These are phyloP conservation scores for Neolamprologus ventralis DNA, from an alignment of 2,113 vertebrate species.

Conservation along the genomic window DNA sequence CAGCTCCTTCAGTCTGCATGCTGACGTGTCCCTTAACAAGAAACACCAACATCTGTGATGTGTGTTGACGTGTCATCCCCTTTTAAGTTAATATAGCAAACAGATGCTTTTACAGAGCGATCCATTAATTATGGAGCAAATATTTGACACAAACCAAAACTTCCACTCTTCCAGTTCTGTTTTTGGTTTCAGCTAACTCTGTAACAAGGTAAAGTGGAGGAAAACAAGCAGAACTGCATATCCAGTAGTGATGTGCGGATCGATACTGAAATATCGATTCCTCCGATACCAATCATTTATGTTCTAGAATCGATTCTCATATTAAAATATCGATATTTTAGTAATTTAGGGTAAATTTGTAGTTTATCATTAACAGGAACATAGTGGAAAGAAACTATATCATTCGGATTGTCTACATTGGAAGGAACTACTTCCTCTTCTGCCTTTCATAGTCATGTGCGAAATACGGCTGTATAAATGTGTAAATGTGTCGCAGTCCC, in stretches of 20 bases:
- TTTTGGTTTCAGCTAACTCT: neutral
- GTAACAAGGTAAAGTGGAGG: neutral
- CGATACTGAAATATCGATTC: rapidly evolving
- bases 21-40: neutral
- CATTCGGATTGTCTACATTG: no score
- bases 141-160: neutral
- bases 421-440: no score
- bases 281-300: no score
- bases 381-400: no score
- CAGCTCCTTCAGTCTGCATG: neutral
- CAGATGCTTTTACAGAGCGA: neutral
- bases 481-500: no score
- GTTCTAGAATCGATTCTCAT: no score
- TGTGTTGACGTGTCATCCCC: neutral
- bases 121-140: neutral
- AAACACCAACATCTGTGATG: neutral
- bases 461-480: no score
- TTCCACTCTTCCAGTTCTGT: neutral
- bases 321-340: no score
- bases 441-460: rapidly evolving
- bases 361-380: no score
- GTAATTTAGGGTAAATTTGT: no score
- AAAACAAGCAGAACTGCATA: neutral
- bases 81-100: neutral
- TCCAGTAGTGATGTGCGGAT: no score